These are phyloP conservation scores for Dendrolimus houi DNA, from an alignment of 2,888 invertebrate species.

Conservation along the genomic window DNA sequence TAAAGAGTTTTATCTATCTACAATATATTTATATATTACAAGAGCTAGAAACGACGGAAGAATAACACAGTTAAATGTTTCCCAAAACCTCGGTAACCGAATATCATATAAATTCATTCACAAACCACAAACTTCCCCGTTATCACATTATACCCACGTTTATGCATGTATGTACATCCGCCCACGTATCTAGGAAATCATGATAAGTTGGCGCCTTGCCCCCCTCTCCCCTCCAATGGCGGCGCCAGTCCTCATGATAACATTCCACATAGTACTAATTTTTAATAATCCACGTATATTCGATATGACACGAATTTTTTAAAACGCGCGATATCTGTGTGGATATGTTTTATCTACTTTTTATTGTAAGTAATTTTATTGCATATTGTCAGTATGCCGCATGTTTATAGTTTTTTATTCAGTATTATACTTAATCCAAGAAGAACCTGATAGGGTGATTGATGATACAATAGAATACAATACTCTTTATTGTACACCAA, in stretches of 20 bases:
- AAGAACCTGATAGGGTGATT: too few species aligned
- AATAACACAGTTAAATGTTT: too few species aligned
- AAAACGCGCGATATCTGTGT: too few species aligned
- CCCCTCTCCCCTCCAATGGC: conserved; percentile 1
- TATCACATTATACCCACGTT: background rate
- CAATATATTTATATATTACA: too few species aligned
- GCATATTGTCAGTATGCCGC: background rate
- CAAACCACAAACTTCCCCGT: background rate
- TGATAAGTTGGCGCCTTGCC: conserved; percentile 38
- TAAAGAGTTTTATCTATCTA: too few species aligned
- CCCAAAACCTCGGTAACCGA: background rate
- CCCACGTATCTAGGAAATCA: conserved; percentile 35
- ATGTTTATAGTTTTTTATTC: too few species aligned
- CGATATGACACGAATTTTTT: background rate
- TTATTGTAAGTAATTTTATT: background rate
- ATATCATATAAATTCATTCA: background rate
- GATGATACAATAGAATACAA: too few species aligned
- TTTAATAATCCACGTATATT: conserved; percentile 10
- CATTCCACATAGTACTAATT: conserved; percentile 18
- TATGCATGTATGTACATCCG: conserved; percentile 2
- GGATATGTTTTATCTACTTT: background rate
- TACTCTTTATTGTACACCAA: too few species aligned
- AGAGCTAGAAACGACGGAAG: too few species aligned
- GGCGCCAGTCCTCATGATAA: conserved; percentile 24
- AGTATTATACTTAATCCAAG: too few species aligned